phyloP scores from a whole-genome alignment of 2,797 vertebrate species.

The Delichon dasypus region DNA sequence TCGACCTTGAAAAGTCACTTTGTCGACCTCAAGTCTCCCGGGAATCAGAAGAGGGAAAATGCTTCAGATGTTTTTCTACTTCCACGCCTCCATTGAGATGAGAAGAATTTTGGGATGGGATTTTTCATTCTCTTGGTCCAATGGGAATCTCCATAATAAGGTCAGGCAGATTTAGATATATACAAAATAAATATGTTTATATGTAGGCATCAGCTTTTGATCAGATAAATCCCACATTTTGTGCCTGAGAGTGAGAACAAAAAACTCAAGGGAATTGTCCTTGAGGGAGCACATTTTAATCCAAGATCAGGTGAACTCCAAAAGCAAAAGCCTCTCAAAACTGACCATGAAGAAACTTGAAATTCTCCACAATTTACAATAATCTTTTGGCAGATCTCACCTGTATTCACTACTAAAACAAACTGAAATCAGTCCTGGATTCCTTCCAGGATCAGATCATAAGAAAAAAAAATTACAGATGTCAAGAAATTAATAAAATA shows the following conservation, averaged over 20 bases:
- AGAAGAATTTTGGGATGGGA: background rate
- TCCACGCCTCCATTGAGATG: rapidly evolving
- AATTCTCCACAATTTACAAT: background rate
- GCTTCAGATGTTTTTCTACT: background rate
- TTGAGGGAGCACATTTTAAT: background rate
- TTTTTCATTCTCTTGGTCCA: background rate
- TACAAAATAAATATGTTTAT: background rate
- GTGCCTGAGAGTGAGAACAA: background rate
- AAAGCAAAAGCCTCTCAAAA: background rate
- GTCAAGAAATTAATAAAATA: background rate
- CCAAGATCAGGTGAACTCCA: background rate
- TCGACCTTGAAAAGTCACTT: background rate
- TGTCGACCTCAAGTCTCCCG: rapidly evolving
- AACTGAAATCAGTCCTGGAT: background rate
- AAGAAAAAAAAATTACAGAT: background rate
- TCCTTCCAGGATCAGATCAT: background rate
- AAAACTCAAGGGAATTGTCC: background rate
- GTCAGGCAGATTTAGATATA: too few relatives aligned
- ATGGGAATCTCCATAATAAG: background rate
- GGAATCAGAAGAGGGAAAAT: background rate
- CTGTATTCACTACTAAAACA: background rate
- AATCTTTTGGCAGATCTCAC: background rate
- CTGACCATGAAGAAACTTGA: background rate
- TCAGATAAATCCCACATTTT: background rate
- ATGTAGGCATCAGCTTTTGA: background rate